A percentile compares a stretch with the other conserved stretches of the same genome.
These are phyloP conservation scores for Peromyscus eremicus DNA, from an alignment of 2,797 vertebrate species.

Conservation along the genomic window DNA sequence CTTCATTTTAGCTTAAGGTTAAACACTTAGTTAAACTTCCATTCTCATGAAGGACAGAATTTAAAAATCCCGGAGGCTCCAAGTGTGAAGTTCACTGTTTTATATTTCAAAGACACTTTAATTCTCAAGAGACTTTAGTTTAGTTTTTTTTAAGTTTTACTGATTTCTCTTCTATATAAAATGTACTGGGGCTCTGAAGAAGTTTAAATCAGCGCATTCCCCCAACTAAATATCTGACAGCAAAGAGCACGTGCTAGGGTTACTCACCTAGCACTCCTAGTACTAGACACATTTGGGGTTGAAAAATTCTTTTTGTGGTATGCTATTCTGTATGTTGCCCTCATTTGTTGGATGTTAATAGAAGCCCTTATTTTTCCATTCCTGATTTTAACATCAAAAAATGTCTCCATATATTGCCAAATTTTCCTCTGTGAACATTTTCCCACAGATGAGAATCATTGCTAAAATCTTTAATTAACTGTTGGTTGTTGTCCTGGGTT, in stretches of 20 bases:
- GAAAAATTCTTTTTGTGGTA: neutral
- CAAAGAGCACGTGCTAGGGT: neutral
- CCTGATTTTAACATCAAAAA: neutral
- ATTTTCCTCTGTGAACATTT: neutral
- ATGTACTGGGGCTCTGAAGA: neutral
- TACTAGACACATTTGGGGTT: neutral
- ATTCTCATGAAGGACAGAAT: neutral
- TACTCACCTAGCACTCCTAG: neutral
- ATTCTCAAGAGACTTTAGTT: neutral
- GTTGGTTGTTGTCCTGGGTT: neutral
- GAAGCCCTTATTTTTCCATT: neutral
- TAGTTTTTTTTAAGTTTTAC: neutral
- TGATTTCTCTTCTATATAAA: conserved; percentile 8
- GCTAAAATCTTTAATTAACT: neutral
- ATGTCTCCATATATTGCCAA: neutral
- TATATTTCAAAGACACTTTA: conserved; percentile 44
- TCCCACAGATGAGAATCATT: neutral
- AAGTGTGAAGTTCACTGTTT: conserved; percentile 10
- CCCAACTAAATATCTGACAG: neutral
- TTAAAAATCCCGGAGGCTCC: conserved; percentile 7
- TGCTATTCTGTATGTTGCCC: neutral
- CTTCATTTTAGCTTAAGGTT: conserved; percentile 38
- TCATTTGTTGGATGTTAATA: neutral
- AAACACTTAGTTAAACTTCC: conserved; percentile 41
- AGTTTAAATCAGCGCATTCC: neutral